Evolutionary conservation across 2,888 invertebrate species (phyloP).

Genomic region (Eilema sororculum): DNA sequence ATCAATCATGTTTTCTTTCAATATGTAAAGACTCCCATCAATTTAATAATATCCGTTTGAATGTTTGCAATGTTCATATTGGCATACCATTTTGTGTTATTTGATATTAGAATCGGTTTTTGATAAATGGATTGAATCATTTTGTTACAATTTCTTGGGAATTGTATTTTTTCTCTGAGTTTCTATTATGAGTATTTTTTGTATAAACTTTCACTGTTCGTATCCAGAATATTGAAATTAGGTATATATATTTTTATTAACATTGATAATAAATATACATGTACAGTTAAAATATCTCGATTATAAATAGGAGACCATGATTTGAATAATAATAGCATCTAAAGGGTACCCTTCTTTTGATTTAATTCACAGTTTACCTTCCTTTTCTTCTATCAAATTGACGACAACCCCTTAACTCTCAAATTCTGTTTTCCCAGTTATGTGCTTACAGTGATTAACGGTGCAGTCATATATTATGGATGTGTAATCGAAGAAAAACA

Average conservation of each 20-base stretch:
- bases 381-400: no score
- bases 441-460: no score
- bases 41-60: conserved; percentile 16
- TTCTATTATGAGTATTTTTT: neutral
- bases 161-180: neutral
- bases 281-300: neutral
- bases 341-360: neutral
- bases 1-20: conserved; percentile 4
- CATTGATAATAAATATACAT: no score
- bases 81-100: conserved; percentile 4
- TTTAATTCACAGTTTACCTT: neutral
- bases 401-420: no score
- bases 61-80: conserved; percentile 4
- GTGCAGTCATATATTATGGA: no score
- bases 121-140: neutral
- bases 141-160: neutral
- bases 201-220: neutral
- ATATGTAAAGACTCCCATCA: conserved; percentile 9
- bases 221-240: neutral
- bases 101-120: neutral
- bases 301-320: neutral
- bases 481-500: neutral
- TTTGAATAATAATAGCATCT: neutral
- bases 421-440: no score
- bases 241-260: no score